Conservation (phyloP, 2,888 invertebrate genomes). For the Leucophenga maculata region DNA sequence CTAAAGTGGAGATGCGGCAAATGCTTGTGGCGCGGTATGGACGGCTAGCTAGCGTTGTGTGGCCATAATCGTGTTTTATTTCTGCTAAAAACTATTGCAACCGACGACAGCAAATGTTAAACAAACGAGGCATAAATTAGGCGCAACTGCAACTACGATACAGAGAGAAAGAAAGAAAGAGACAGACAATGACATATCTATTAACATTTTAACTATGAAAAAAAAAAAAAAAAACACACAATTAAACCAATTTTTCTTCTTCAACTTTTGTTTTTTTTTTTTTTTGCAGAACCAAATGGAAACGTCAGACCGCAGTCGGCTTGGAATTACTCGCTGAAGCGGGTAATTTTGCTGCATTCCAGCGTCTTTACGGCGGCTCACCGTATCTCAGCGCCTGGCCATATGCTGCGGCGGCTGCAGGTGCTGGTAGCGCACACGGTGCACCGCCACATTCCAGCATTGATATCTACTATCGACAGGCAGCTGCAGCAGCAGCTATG, state of each 20-base stretch:
- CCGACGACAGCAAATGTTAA: conserved; percentile 13
- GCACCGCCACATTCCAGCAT: conserved; percentile 78
- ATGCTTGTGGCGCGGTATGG: no score
- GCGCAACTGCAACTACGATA: no score
- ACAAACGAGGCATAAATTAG: conserved; percentile 33
- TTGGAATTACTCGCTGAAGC: conserved; percentile 96
- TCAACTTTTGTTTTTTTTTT: background rate
- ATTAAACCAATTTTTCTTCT: no score
- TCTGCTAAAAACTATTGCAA: no score
- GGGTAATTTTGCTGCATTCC: conserved; percentile 98
- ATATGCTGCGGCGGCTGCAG: conserved; percentile 76
- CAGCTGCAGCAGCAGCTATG: conserved; percentile 83
- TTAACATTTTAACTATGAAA: background rate
- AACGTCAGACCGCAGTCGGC: conserved; percentile 97
- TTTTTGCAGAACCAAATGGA: conserved; percentile 92
- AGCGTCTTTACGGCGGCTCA: conserved; percentile 88
- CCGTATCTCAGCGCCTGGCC: conserved; percentile 79
- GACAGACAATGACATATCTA: conserved; percentile 3
- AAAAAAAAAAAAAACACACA: background rate
- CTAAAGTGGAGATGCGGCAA: no score
- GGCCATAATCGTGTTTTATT: no score
- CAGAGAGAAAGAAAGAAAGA: no score
- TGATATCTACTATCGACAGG: conserved; percentile 87
- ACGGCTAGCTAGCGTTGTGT: no score
- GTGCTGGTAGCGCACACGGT: conserved; percentile 67